A percentile compares a stretch with the other conserved stretches of the same genome.
Evolutionary conservation across 2,113 vertebrate genomes (phyloP).

Genomic region (Chaenogobius annularis): DNA sequence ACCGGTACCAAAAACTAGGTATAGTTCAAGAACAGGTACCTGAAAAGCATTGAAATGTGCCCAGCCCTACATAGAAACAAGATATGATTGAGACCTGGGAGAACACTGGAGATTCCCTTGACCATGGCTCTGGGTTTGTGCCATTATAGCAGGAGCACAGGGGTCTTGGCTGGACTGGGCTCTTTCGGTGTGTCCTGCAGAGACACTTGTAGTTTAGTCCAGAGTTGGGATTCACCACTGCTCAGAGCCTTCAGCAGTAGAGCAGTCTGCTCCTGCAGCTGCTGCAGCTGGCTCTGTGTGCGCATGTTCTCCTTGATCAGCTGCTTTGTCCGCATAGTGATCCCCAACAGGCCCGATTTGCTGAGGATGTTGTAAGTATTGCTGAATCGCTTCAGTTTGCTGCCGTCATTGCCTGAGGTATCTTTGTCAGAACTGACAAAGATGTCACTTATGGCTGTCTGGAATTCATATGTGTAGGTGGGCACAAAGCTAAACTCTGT

Average conservation of each 20-base stretch:
- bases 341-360: slow-evolving; percentile 85
- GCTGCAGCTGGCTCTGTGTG: slow-evolving; percentile 85
- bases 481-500: slow-evolving; percentile 20
- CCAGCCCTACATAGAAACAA: background rate
- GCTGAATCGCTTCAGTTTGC: slow-evolving; percentile 85
- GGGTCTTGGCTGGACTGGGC: slow-evolving; percentile 25
- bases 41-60: background rate
- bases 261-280: slow-evolving; percentile 84
- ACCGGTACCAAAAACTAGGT: background rate
- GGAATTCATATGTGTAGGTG: slow-evolving; percentile 35
- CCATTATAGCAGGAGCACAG: slow-evolving; percentile 33
- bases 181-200: slow-evolving; percentile 68
- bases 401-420: slow-evolving; percentile 61
- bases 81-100: background rate
- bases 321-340: slow-evolving; percentile 93
- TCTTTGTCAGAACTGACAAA: slow-evolving; percentile 25
- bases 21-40: background rate
- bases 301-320: slow-evolving; percentile 88
- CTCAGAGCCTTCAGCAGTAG: slow-evolving; percentile 85
- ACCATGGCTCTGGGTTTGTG: background rate
- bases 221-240: slow-evolving; percentile 83
- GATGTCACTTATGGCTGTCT: slow-evolving; percentile 16
- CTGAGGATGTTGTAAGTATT: slow-evolving; percentile 88
- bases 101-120: background rate
- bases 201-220: slow-evolving; percentile 85